Evolutionary conservation across 2,113 vertebrate species (phyloP), one percentile per base, ranked within the genome.

Genomic region (Cyanoderma ruficeps): DNA sequence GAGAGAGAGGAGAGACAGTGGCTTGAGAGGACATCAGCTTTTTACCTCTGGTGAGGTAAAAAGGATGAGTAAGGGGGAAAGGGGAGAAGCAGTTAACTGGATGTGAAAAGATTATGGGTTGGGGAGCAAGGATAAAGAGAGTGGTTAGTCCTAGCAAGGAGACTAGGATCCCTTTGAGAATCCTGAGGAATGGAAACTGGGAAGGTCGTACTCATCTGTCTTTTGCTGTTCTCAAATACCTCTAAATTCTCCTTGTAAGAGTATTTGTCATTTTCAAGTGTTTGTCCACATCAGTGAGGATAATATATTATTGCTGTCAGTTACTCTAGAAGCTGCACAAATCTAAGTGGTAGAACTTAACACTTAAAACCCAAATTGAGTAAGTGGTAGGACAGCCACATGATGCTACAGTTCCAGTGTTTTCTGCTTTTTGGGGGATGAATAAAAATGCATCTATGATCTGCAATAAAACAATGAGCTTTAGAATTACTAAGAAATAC

Each of bases 251-350:
- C 7, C 22, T 56, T 83, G 77, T 81, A 71, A 59, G 53, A 78
- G 39, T 91, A 79, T 94, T 81, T 95, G 81, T 94, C 89, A 9
- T 82, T 95, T 95, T 85, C 67, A 87, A 87, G 57, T 91, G 81
- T 96, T 96, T 87, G 87, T 93, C 89, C 87, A 90, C 87, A 90
- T 96, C 84, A 68, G 41, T 84, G 89, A 85, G 37, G 61, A 76
- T 93, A 95, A 96, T 91, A 14, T 4, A 90, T 94, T 96, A 59
- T 70, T 93, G 79, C 71, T 96, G 92, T 97, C 93, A 92, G 68
- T 94, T 93, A 83, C 42, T 86, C 31, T 35, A 55, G 52, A 85
- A 93, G 84, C 59, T 85, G 71, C 67, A 67, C 35, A 55, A 74
- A 75, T 77, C 44, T 82, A 25, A 1, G 2, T 70, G 70, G 52